phyloP scores from a whole-genome alignment of 2,888 invertebrate genomes.

The Melinaea marsaeus region DNA sequence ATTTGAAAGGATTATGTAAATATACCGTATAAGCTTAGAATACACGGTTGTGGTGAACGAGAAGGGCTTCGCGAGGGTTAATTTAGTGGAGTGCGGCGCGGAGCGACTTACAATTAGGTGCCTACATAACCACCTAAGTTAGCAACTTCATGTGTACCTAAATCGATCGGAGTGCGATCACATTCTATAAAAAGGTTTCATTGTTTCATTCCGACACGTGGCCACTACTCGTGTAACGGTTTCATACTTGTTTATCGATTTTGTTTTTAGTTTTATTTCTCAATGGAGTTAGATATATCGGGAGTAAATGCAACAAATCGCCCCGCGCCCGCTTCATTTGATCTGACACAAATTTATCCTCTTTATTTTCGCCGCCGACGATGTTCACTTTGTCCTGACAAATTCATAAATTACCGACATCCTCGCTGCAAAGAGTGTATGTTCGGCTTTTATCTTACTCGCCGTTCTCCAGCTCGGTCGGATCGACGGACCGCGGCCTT shows the following conservation, averaged over 20 bases:
- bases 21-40: constrained; percentile 23
- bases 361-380: constrained; percentile 71
- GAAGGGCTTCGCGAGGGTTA: constrained; percentile 48
- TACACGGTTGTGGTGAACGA: constrained; percentile 22
- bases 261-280: constrained; percentile 44
- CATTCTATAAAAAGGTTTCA: constrained; percentile 31
- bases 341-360: constrained; percentile 78
- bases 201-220: constrained; percentile 25
- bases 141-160: constrained; percentile 21
- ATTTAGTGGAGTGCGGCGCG: constrained; percentile 42
- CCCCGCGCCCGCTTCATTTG: constrained; percentile 70
- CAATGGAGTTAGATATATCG: constrained; percentile 36
- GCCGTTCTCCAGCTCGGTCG: constrained; percentile 60
- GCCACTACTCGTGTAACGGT: constrained; percentile 9
- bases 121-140: constrained; percentile 20
- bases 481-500: constrained; percentile 59
- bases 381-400: constrained; percentile 75
- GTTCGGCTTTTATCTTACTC: constrained; percentile 67
- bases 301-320: constrained; percentile 72
- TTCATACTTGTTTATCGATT: constrained; percentile 35
- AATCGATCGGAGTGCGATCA: constrained; percentile 30
- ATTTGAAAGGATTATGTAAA: constrained; percentile 19
- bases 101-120: constrained; percentile 25
- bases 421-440: constrained; percentile 59
- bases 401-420: constrained; percentile 78